phyloP scores from a whole-genome alignment of 2,113 vertebrate genomes.

The Grantiella picta region DNA sequence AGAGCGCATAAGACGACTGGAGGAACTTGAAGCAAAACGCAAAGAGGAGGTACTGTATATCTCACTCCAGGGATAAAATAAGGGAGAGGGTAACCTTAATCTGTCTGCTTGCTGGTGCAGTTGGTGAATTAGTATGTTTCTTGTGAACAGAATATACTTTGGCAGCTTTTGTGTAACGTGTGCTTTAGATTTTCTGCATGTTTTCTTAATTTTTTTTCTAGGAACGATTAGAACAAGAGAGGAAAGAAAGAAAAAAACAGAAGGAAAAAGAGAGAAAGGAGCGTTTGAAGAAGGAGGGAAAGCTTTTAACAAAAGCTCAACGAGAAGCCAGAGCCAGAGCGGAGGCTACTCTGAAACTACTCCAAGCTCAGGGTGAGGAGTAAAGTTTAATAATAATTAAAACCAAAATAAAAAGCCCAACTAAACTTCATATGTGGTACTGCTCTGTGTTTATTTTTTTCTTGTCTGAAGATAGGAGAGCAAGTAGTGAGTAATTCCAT shows the following conservation, averaged over 20 bases:
- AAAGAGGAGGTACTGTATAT: conserved; percentile 84
- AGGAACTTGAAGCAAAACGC: conserved; percentile 89
- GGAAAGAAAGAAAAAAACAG: conserved; percentile 94
- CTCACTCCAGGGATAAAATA: neutral
- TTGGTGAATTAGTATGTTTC: neutral
- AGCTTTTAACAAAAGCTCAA: conserved; percentile 92
- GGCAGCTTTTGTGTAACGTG: neutral
- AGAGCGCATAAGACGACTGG: conserved; percentile 81
- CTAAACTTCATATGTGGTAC: neutral
- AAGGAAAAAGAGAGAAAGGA: conserved; percentile 98
- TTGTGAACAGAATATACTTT: neutral
- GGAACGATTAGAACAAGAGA: conserved; percentile 94
- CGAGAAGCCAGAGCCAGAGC: conserved; percentile 89
- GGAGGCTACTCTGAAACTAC: conserved; percentile 85
- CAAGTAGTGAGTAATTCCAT: neutral
- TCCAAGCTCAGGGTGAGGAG: conserved; percentile 91
- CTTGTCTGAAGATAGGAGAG: neutral
- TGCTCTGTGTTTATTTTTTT: neutral
- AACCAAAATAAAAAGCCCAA: neutral
- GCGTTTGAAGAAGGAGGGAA: conserved; percentile 96
- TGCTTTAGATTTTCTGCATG: neutral
- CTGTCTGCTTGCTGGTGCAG: neutral
- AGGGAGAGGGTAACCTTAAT: neutral
- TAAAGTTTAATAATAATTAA: neutral
- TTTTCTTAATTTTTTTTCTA: conserved; percentile 42